Evolutionary conservation across 2,888 invertebrate species (phyloP).

Genomic region (Aporophyla lueneburgensis): DNA sequence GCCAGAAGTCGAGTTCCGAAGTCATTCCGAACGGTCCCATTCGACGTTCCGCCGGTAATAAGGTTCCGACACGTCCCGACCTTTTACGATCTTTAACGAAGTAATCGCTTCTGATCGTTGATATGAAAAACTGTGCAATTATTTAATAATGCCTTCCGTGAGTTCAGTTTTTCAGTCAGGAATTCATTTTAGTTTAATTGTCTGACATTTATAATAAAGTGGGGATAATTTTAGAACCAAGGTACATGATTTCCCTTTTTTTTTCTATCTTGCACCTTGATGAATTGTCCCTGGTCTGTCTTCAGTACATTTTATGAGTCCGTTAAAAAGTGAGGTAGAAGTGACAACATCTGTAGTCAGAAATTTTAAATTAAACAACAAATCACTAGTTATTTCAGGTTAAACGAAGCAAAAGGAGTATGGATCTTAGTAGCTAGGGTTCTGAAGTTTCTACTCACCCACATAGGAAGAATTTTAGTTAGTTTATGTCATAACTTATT

Average conservation of each 20-base stretch:
- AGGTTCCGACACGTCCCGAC: slow-evolving; percentile 76
- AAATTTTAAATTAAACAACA: neutral
- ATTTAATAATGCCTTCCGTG: slow-evolving; percentile 51
- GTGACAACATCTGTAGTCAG: neutral
- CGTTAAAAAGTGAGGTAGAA: neutral
- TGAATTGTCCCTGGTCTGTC: too few relatives aligned
- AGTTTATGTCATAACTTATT: neutral
- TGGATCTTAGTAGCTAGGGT: neutral
- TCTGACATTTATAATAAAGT: slow-evolving; percentile 1
- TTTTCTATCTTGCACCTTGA: neutral
- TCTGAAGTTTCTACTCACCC: neutral
- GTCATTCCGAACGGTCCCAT: slow-evolving; percentile 74
- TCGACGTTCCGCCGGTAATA: slow-evolving; percentile 74
- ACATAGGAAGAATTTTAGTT: too few relatives aligned
- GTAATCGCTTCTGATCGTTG: slow-evolving; percentile 71
- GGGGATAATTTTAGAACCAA: neutral
- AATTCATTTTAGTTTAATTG: slow-evolving; percentile 31
- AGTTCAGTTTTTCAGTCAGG: slow-evolving; percentile 25
- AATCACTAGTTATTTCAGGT: neutral
- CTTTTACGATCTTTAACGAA: slow-evolving; percentile 74
- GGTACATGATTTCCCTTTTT: neutral
- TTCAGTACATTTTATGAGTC: neutral
- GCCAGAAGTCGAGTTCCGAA: slow-evolving; percentile 75
- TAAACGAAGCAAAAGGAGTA: neutral
- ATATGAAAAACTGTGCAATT: slow-evolving; percentile 69